These are phyloP conservation scores for Enteromius argenteus DNA, from an alignment of 2,797 vertebrate genomes.

Conservation along the genomic window DNA sequence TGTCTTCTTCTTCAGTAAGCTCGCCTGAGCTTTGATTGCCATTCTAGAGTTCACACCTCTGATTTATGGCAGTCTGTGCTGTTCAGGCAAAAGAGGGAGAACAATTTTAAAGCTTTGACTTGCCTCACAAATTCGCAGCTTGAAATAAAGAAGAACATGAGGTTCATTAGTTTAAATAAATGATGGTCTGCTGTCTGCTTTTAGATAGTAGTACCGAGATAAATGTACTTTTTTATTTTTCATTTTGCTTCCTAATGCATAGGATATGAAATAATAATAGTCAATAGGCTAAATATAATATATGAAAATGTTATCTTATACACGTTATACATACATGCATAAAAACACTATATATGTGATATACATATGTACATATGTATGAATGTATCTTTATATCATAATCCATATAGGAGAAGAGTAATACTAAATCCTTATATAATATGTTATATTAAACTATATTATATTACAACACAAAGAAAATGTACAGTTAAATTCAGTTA, in stretches of 20 bases:
- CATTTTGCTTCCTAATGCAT: too few relatives aligned
- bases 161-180: conserved; percentile 40
- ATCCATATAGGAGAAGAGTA: not conserved
- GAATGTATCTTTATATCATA: too few relatives aligned
- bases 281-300: not conserved
- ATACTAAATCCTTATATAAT: not conserved
- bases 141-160: not conserved
- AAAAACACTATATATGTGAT: too few relatives aligned
- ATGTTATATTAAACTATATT: too few relatives aligned
- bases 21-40: conserved; percentile 28
- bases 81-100: not conserved
- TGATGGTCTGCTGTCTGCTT: not conserved
- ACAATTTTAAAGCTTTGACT: not conserved
- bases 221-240: not conserved
- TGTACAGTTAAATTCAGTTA: too few relatives aligned
- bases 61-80: conserved; percentile 10
- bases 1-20: conserved; percentile 33
- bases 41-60: conserved; percentile 24
- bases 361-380: not conserved
- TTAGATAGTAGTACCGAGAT: not conserved
- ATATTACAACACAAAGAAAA: not conserved
- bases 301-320: not conserved
- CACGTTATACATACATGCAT: not conserved
- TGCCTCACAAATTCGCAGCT: conserved; percentile 17
- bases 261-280: not conserved